These are phyloP conservation scores for Penaeus indicus DNA, from an alignment of 1,140 invertebrate genomes.

Conservation along the genomic window DNA sequence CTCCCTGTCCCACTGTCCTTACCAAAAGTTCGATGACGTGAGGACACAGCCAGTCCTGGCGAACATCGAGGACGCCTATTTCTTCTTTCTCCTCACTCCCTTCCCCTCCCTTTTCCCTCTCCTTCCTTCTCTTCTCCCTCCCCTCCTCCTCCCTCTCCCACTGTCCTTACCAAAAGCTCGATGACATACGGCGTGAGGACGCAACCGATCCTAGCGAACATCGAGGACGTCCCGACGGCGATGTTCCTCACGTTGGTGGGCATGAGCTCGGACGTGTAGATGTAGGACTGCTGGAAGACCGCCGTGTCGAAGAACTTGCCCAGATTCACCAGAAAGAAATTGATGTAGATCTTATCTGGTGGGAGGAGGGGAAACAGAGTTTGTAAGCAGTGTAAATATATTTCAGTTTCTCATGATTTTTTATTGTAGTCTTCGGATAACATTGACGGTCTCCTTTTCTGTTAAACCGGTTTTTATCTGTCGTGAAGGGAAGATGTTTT, in stretches of 20 bases:
- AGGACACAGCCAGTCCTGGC: conserved; percentile 84
- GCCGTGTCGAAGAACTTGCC: conserved; percentile 88
- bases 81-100: too few relatives aligned
- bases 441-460: too few relatives aligned
- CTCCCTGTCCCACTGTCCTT: not conserved
- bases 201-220: conserved; percentile 82
- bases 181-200: conserved; percentile 83
- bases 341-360: conserved; percentile 52
- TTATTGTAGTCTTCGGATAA: too few relatives aligned
- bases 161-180: conserved; percentile 67
- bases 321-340: conserved; percentile 68
- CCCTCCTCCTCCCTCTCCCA: too few relatives aligned
- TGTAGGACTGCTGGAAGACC: conserved; percentile 84
- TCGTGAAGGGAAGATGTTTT: too few relatives aligned
- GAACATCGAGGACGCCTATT: conserved; percentile 77
- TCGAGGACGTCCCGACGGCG: conserved; percentile 83
- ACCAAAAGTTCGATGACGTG: conserved; percentile 75
- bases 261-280: conserved; percentile 86
- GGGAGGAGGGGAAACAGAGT: not conserved
- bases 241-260: conserved; percentile 87
- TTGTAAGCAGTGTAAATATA: too few relatives aligned
- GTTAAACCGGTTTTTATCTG: too few relatives aligned
- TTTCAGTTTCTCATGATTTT: too few relatives aligned
- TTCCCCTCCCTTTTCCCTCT: too few relatives aligned
- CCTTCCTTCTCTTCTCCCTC: too few relatives aligned